A percentile compares a stretch with the other conserved stretches of the same genome.
phyloP scores from a whole-genome alignment of 2,888 invertebrate species.

The Agrypnus murinus region DNA sequence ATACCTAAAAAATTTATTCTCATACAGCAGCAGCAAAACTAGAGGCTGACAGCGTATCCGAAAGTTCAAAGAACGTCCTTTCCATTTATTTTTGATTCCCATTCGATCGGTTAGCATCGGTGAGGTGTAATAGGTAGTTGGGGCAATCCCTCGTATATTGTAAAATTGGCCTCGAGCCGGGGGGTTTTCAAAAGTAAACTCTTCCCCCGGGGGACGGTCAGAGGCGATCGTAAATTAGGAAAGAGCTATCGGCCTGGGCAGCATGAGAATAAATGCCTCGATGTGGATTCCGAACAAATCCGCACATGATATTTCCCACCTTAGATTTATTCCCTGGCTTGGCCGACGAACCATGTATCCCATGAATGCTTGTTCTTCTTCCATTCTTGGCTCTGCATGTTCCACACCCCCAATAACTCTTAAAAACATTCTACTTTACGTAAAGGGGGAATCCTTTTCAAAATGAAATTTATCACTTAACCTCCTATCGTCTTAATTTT shows the following conservation, averaged over 20 bases:
- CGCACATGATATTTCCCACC: slow-evolving; percentile 66
- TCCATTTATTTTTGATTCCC: slow-evolving; percentile 44
- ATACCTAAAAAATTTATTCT: slow-evolving; percentile 26
- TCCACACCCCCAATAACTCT: slow-evolving; percentile 35
- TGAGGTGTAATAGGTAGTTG: slow-evolving; percentile 3
- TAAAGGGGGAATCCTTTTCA: slow-evolving; percentile 27
- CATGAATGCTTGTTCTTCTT: slow-evolving; percentile 39
- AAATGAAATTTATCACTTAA: slow-evolving; percentile 37
- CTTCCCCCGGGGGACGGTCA: slow-evolving; percentile 57
- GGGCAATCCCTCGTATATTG: slow-evolving; percentile 58
- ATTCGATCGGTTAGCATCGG: slow-evolving; percentile 15
- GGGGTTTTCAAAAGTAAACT: slow-evolving; percentile 60
- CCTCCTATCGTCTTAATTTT: slow-evolving; percentile 37
- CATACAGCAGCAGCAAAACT: not conserved
- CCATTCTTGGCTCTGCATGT: slow-evolving; percentile 17
- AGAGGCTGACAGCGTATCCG: slow-evolving; percentile 35
- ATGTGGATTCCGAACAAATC: slow-evolving; percentile 65
- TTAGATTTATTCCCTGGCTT: slow-evolving; percentile 60
- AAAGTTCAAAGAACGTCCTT: slow-evolving; percentile 25
- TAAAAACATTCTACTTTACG: slow-evolving; percentile 39
- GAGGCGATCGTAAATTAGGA: slow-evolving; percentile 60
- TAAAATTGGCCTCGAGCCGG: slow-evolving; percentile 58
- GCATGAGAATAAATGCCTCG: slow-evolving; percentile 62
- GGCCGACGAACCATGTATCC: slow-evolving; percentile 49
- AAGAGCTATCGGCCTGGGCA: slow-evolving; percentile 58